Percentiles rank a stretch among this genome's conserved stretches.
Evolutionary conservation across 2,797 vertebrate species (phyloP).

Genomic region (Carcharodon carcharias): DNA sequence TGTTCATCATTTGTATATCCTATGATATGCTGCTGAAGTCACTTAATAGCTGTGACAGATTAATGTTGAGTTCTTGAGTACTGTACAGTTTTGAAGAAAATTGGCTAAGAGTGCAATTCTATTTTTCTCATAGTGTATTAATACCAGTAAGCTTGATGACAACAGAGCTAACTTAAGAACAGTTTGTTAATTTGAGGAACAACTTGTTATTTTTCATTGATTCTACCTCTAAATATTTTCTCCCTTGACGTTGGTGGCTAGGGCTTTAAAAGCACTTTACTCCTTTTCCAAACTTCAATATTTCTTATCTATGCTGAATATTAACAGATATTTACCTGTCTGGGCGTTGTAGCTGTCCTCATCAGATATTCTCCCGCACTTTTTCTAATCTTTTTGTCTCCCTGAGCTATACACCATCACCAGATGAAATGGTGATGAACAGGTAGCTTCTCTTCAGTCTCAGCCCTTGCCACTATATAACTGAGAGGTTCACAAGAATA

Average conservation of each 20-base stretch:
- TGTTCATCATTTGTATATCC: neutral
- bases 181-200: neutral
- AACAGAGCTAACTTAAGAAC: neutral
- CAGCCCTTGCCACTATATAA: neutral
- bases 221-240: neutral
- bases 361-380: neutral
- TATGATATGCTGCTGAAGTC: neutral
- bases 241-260: neutral
- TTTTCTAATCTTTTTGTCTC: neutral
- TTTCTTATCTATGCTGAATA: neutral
- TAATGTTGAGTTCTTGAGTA: neutral
- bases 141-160: neutral
- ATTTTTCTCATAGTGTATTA: neutral
- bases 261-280: neutral
- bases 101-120: neutral
- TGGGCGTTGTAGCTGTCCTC: neutral
- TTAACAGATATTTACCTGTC: neutral
- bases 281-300: neutral
- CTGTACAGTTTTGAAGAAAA: neutral
- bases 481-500: neutral
- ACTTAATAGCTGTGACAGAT: neutral
- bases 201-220: neutral
- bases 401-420: neutral
- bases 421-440: neutral
- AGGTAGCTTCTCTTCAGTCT: neutral